Percentiles rank a stretch among this genome's conserved stretches.
These are phyloP conservation scores for Corydoras maculifer DNA, from an alignment of 2,113 vertebrate genomes.

Conservation along the genomic window DNA sequence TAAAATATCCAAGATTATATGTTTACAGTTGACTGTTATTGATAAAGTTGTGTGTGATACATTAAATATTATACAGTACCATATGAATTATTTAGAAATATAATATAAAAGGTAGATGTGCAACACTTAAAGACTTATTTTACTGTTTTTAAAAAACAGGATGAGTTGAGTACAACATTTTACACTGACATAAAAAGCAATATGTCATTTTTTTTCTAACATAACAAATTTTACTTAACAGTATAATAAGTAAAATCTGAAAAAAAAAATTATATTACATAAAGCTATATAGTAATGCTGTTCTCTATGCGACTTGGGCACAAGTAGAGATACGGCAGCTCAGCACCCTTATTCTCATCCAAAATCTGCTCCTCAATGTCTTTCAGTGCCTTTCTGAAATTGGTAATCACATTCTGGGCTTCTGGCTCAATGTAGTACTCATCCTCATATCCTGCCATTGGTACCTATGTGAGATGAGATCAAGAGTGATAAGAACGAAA, in stretches of 20 bases:
- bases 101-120: too few relatives aligned
- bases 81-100: too few relatives aligned
- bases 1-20: too few relatives aligned
- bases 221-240: neutral
- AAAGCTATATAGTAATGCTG: constrained; percentile 64
- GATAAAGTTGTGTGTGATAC: too few relatives aligned
- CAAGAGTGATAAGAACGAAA: neutral
- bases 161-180: too few relatives aligned
- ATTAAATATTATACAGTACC: too few relatives aligned
- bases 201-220: neutral
- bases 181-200: too few relatives aligned
- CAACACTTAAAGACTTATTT: too few relatives aligned
- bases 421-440: constrained; percentile 55
- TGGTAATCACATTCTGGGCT: constrained; percentile 50
- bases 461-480: constrained; percentile 46
- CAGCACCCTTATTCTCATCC: constrained; percentile 52
- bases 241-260: neutral
- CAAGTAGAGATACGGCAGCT: constrained; percentile 58
- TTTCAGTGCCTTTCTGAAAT: constrained; percentile 52
- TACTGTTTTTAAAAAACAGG: too few relatives aligned
- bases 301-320: constrained; percentile 62
- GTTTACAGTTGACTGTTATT: too few relatives aligned
- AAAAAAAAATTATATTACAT: neutral
- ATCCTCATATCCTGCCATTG: constrained; percentile 55
- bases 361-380: constrained; percentile 53